Base-by-base conservation (phyloP, 92 coral and sea anemone species). In the Phenganax stokvisi region DNA sequence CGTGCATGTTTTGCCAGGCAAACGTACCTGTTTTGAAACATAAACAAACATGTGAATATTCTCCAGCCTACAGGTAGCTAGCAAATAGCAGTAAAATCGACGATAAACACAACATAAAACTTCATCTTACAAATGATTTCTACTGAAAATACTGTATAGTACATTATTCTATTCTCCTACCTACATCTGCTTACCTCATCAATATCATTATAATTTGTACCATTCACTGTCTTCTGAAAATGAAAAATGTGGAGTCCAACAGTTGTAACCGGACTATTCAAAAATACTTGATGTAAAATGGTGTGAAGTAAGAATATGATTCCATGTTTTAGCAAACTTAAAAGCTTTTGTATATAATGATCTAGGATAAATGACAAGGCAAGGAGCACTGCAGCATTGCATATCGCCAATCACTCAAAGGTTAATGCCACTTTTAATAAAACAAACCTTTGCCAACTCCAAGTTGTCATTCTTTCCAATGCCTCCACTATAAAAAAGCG, bases 371-470 rank as follows among this genome's bases (percentile, higher is more conserved):
- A 37, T 37, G 5, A 37, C 47, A 37, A 37, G 47, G 47, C 5
- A 37, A 5, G 5, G 2, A 37, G 47, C 5, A 37, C 47, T 37
- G 47, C 47, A 37, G 47, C 47, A 37, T 37, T 37, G 47, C 47
- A 37, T 37, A 37, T 37, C 10, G 15, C 11, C 71, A 17, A 10
- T 28, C 10, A 10, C 31, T 11, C 17, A 17, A 12, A 9, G 17
- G 17, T 71, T 0, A 6, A 71, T 47, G 6, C 54, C 8, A 47
- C 57, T 10, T 10, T 13, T 30, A 15, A 0, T 69, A 69, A 51
- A 74, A 74, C 79, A 53, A 74, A 74, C 79, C 79, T 74, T 20
- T 17, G 62, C 11, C 25, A 9, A 61, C 11, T 74, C 74, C n/a
- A 30, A 8, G 51, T 6, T 8, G 0, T 69, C 79, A 6, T 3